phyloP scores from a whole-genome alignment of 2,113 vertebrate species.

The Aegithalos caudatus region DNA sequence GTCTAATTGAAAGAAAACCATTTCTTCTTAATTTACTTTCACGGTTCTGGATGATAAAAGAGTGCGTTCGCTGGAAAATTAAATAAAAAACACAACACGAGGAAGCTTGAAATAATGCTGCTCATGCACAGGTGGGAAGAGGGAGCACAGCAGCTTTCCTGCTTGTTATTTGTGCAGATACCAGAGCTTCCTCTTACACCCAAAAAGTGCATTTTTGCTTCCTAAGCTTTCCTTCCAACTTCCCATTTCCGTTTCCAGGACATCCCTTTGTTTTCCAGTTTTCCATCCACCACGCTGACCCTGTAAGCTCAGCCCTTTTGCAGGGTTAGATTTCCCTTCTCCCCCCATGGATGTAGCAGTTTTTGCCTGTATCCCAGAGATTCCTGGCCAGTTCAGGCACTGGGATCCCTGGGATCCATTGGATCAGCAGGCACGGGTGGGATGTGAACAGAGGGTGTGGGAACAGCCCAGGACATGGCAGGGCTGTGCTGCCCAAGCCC shows the following conservation, averaged over 20 bases:
- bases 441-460: accelerated
- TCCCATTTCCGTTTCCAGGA: neutral
- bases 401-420: neutral
- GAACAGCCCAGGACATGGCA: neutral
- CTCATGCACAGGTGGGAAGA: conserved; percentile 45
- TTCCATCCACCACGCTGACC: accelerated
- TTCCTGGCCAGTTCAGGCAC: neutral
- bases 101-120: conserved; percentile 15
- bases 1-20: conserved; percentile 86
- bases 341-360: neutral
- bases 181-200: neutral
- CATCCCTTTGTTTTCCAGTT: neutral
- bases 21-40: conserved; percentile 87
- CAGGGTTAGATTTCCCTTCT: neutral
- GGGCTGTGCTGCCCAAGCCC: neutral
- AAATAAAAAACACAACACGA: conserved; percentile 77
- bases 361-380: neutral
- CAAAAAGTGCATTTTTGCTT: neutral
- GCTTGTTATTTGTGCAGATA: neutral
- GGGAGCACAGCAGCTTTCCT: neutral
- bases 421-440: neutral
- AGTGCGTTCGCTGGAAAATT: conserved; percentile 75
- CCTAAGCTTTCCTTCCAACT: neutral
- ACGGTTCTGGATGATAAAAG: conserved; percentile 83
- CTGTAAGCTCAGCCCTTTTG: neutral